phyloP scores from a whole-genome alignment of 2,888 invertebrate genomes.

The Aphrophora alni region DNA sequence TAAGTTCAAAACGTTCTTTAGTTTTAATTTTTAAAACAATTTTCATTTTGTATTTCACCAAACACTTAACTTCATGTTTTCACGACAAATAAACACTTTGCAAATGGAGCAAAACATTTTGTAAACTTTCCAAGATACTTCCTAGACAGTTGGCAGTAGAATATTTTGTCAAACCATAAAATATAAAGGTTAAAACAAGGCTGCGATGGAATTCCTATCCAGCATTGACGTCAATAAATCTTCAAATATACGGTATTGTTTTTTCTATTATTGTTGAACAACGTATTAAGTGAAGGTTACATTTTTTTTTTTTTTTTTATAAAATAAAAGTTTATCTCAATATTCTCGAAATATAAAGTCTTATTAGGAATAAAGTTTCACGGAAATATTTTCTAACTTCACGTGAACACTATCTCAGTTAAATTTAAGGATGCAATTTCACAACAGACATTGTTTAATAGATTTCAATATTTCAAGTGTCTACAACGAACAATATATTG shows the following conservation, averaged over 20 bases:
- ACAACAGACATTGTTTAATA: slow-evolving; percentile 6
- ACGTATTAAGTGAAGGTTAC: no score
- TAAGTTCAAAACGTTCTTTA: no score
- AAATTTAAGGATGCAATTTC: background rate
- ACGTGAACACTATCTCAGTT: background rate
- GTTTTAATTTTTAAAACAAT: background rate
- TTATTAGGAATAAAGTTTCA: no score
- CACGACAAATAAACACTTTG: background rate
- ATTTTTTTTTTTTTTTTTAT: no score
- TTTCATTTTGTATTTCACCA: background rate
- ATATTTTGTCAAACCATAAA: background rate
- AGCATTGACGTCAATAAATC: background rate
- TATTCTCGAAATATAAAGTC: no score
- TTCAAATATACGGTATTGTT: background rate
- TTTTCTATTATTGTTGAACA: background rate
- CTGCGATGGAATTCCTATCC: background rate
- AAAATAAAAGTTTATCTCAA: no score
- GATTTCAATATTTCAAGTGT: background rate
- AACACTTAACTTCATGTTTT: background rate
- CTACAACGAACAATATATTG: background rate
- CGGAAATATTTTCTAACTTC: no score
- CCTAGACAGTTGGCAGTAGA: background rate
- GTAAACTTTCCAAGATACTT: background rate
- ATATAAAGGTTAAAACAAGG: background rate
- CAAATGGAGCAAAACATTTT: background rate